phyloP scores from a whole-genome alignment of 2,113 vertebrate genomes.

The Uropsilus gracilis region DNA sequence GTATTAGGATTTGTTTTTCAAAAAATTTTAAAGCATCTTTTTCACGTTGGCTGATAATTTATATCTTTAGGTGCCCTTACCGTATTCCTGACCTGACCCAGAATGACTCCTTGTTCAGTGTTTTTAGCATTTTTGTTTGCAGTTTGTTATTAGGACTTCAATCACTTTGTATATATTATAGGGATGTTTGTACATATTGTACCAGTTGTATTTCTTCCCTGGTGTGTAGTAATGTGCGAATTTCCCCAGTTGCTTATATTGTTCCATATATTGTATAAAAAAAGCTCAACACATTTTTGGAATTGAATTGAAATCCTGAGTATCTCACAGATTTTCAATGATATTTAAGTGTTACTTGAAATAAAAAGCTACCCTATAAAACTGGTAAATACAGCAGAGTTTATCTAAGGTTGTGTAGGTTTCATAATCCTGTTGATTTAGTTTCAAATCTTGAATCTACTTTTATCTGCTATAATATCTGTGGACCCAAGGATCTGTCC shows the following conservation, averaged over 20 bases:
- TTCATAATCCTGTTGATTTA: constrained; percentile 2
- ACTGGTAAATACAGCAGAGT: background rate
- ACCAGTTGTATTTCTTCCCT: background rate
- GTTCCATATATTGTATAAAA: background rate
- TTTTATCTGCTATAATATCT: background rate
- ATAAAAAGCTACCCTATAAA: background rate
- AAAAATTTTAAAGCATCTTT: too few relatives aligned
- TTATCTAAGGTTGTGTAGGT: background rate
- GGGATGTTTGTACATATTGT: background rate
- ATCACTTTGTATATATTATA: background rate
- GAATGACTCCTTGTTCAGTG: background rate
- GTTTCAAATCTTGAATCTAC: background rate
- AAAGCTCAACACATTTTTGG: background rate
- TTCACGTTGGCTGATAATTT: background rate
- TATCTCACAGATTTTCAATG: background rate
- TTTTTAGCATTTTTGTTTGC: background rate
- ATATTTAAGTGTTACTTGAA: background rate
- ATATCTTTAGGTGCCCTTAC: background rate
- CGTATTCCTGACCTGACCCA: background rate
- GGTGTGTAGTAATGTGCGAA: background rate
- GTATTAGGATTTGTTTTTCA: too few relatives aligned
- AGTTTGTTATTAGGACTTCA: background rate
- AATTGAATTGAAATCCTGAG: background rate
- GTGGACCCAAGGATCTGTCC: background rate
- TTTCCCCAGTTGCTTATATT: background rate